Conservation (phyloP, 1,140 invertebrate genomes). For the Lanistes nyassanus region DNA sequence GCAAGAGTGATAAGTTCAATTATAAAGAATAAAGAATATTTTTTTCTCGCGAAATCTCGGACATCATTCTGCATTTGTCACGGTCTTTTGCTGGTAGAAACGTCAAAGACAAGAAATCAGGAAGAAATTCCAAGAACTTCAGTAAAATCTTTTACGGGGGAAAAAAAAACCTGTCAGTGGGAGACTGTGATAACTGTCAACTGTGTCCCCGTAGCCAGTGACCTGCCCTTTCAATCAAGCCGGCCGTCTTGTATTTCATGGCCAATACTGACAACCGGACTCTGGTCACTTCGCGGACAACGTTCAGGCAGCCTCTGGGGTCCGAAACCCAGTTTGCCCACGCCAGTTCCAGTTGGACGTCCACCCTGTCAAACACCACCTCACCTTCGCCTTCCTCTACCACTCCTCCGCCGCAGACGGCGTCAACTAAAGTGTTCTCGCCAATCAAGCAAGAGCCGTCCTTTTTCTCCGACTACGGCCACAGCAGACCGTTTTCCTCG, state of each 20-base stretch:
- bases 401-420: not conserved
- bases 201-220: too few relatives aligned
- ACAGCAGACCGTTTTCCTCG: not conserved
- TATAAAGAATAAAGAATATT: too few relatives aligned
- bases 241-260: conserved; percentile 10
- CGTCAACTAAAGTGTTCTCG: not conserved
- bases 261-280: conserved; percentile 28
- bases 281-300: conserved; percentile 13
- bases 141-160: too few relatives aligned
- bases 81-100: too few relatives aligned
- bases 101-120: too few relatives aligned
- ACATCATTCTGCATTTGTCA: too few relatives aligned
- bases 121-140: too few relatives aligned
- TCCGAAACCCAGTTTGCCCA: conserved; percentile 5
- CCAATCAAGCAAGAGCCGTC: not conserved
- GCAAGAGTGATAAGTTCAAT: too few relatives aligned
- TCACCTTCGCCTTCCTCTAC: not conserved
- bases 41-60: too few relatives aligned
- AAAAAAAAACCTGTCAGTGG: too few relatives aligned
- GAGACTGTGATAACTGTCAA: too few relatives aligned
- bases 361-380: not conserved
- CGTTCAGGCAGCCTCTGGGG: conserved; percentile 24
- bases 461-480: not conserved
- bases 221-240: too few relatives aligned
- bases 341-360: not conserved